Evolutionary conservation across 1,140 invertebrate genomes (phyloP).

Genomic region (Drosophila lini): DNA sequence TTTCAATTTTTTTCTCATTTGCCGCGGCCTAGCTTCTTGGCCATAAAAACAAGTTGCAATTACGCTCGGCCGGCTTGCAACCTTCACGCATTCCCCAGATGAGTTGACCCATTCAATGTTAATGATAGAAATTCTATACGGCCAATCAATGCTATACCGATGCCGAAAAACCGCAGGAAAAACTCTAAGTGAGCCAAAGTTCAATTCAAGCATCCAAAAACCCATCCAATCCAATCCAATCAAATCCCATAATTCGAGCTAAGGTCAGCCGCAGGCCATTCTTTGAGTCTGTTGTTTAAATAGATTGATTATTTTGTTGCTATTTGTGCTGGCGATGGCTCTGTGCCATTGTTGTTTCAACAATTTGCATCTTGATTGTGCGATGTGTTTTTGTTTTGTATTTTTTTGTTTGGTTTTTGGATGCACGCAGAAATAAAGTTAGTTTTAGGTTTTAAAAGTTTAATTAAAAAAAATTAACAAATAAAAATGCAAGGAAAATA

Average conservation of each 20-base stretch:
- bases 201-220: slow-evolving; percentile 19
- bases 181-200: slow-evolving; percentile 37
- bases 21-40: slow-evolving; percentile 32
- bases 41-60: slow-evolving; percentile 63
- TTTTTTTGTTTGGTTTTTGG: background rate
- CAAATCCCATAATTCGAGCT: slow-evolving; percentile 63
- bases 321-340: slow-evolving; percentile 35
- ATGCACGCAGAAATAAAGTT: slow-evolving; percentile 13
- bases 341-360: slow-evolving; percentile 62
- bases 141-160: slow-evolving; percentile 46
- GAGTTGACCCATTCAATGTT: slow-evolving; percentile 58
- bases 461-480: rapidly evolving
- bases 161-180: slow-evolving; percentile 42
- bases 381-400: slow-evolving; percentile 27
- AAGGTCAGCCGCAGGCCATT: slow-evolving; percentile 63
- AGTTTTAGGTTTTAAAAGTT: background rate
- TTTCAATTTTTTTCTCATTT: slow-evolving; percentile 23
- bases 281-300: slow-evolving; percentile 59
- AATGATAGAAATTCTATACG: slow-evolving; percentile 66
- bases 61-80: slow-evolving; percentile 42
- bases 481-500: background rate
- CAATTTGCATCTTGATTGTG: slow-evolving; percentile 80
- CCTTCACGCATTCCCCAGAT: slow-evolving; percentile 78
- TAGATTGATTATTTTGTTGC: slow-evolving; percentile 75
- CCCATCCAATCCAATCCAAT: slow-evolving; percentile 26